Evolutionary conservation across 1,140 invertebrate genomes (phyloP), one percentile per base, ranked within the genome.

Genomic region (Lepidurus packardi): DNA sequence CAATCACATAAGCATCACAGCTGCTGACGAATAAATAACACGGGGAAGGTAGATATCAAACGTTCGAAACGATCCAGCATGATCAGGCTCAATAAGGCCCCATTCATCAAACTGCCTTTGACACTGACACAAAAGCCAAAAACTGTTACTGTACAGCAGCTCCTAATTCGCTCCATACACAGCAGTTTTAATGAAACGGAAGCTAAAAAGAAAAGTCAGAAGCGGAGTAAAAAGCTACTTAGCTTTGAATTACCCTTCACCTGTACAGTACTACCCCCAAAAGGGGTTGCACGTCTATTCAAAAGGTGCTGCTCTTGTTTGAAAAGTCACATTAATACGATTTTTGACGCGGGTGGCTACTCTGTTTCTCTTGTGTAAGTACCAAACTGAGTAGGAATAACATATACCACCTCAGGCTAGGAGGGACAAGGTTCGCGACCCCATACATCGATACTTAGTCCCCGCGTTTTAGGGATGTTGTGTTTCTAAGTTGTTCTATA

Each of bases 1-100:
- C 53, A 13, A 65, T 65, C 53, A 65, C 53, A 65, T 34, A 65
- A 65, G 53, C 53, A 65, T 65, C 53, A 65, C 53, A 65, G 53
- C 53, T 65, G 53, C 53, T 65, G 53, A 65, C 13, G 53, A 65
- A 65, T 7, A 65, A 65, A 65, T 21, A 21, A 65, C 8, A 13
- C 53, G 53, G 21, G 53, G 53, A 65, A 65, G 53, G 53, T 65
- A 13, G 53, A 65, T 16, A 65, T 65, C 53, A 16, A 65, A 65
- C 53, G 53, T 65, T 16, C 16, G 13, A 65, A 65, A 47, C 10
- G 16, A 10, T 16, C 10, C 16, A 65, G 13, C 16, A 65, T 13
- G 53, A 65, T n/a, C 16, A 65, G 13, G 7, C 8, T 16, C 53
- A n/a, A 9, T 65, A 65, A n/a, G 8, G 21, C 16, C 6, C 53